phyloP scores from a whole-genome alignment of 1,140 invertebrate species.

The Gyrodactylus salaris region DNA sequence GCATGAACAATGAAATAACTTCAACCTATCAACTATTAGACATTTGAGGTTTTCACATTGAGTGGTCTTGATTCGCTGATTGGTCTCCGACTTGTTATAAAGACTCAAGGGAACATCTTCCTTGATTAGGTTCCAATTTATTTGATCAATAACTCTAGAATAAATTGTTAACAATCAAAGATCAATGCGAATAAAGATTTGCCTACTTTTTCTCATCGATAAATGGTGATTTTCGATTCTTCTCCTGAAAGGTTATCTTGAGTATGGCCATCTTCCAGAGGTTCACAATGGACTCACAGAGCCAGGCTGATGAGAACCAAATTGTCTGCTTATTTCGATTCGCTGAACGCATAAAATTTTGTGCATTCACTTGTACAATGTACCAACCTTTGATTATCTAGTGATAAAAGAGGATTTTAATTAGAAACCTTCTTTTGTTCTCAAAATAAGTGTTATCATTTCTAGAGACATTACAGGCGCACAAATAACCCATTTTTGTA shows the following conservation, averaged over 20 bases:
- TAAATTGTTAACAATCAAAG: not conserved
- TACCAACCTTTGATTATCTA: not conserved
- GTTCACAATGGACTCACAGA: not conserved
- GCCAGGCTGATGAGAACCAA: not conserved
- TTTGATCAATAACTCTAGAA: not conserved
- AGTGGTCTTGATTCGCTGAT: not conserved
- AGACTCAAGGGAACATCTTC: not conserved
- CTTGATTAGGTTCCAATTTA: not conserved
- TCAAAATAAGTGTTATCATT: too few species aligned
- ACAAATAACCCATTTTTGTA: too few species aligned
- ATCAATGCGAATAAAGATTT: not conserved
- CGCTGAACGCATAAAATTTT: not conserved
- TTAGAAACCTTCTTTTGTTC: too few species aligned
- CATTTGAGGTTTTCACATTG: not conserved
- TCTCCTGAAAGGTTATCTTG: not conserved
- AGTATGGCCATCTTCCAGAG: not conserved
- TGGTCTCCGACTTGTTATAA: not conserved
- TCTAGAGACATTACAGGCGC: too few species aligned
- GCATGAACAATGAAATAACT: not conserved
- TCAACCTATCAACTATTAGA: not conserved
- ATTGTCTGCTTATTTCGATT: not conserved
- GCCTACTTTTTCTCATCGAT: not conserved
- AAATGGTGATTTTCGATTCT: not conserved
- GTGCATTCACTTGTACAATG: not conserved
- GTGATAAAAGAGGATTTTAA: too few species aligned